Percentiles rank a stretch among this genome's conserved stretches.
phyloP scores from a whole-genome alignment of 2,113 vertebrate species.

The Rhinoderma darwinii region DNA sequence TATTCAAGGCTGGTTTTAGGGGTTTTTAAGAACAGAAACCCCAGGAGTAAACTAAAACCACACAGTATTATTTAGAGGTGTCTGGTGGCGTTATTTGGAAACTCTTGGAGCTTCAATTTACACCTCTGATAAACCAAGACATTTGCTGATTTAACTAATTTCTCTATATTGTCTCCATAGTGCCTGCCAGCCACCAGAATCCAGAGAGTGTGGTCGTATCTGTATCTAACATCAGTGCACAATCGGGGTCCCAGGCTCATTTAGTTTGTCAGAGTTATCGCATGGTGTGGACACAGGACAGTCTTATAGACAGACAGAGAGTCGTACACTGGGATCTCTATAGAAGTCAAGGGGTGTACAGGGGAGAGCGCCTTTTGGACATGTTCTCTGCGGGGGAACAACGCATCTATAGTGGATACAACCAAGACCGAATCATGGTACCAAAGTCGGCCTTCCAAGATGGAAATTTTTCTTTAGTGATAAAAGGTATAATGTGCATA shows the following conservation, averaged over 20 bases:
- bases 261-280: constrained; percentile 89
- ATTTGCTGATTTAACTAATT: not conserved
- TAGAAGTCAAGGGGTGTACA: constrained; percentile 66
- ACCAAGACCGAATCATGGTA: constrained; percentile 82
- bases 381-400: constrained; percentile 87
- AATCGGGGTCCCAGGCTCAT: constrained; percentile 73
- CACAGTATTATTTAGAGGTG: not conserved
- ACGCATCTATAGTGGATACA: constrained; percentile 86
- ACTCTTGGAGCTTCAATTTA: too few relatives aligned
- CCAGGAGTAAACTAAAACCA: too few relatives aligned
- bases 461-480: constrained; percentile 93
- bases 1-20: too few relatives aligned
- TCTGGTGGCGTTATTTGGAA: too few relatives aligned
- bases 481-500: constrained; percentile 68
- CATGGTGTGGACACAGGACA: constrained; percentile 95
- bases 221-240: constrained; percentile 78
- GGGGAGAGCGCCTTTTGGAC: constrained; percentile 82
- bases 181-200: constrained; percentile 71
- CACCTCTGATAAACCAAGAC: not conserved
- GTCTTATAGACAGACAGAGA: constrained; percentile 86
- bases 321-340: constrained; percentile 94
- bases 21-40: too few relatives aligned
- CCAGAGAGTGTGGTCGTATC: constrained; percentile 81
- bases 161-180: constrained; percentile 8
- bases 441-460: constrained; percentile 81